A percentile compares a stretch with the other conserved stretches of the same genome.
Conservation (phyloP, 2,113 vertebrate species). For the Empidonax traillii region DNA sequence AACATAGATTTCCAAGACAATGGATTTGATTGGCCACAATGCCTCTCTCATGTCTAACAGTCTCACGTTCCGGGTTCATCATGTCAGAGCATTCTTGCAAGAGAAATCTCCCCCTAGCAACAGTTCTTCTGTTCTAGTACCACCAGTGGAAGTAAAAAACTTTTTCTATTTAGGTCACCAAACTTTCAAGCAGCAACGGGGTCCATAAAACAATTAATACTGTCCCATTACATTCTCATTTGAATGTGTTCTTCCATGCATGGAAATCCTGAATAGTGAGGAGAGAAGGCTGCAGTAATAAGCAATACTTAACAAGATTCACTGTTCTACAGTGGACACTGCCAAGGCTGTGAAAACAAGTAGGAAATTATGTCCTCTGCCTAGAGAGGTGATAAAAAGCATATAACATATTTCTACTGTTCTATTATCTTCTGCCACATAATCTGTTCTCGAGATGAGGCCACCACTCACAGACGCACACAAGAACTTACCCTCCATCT, state of each 20-base stretch:
- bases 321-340: neutral
- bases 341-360: neutral
- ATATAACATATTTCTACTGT: neutral
- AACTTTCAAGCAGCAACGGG: neutral
- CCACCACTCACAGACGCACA: neutral
- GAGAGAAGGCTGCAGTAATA: neutral
- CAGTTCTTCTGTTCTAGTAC: neutral
- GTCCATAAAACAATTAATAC: slow-evolving; percentile 17
- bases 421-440: neutral
- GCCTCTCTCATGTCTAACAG: neutral
- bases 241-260: neutral
- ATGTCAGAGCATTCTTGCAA: neutral
- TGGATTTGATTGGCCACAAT: neutral
- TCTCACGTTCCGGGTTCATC: neutral
- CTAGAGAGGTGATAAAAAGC: neutral
- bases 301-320: neutral
- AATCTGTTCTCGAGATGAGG: neutral
- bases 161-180: slow-evolving; percentile 19
- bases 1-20: neutral
- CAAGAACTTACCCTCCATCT: neutral
- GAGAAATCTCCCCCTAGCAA: neutral
- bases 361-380: neutral
- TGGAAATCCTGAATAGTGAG: neutral
- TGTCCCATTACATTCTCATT: neutral
- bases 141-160: neutral